phyloP scores from a whole-genome alignment of 2,113 vertebrate genomes.

The Nerophis lumbriciformis region DNA sequence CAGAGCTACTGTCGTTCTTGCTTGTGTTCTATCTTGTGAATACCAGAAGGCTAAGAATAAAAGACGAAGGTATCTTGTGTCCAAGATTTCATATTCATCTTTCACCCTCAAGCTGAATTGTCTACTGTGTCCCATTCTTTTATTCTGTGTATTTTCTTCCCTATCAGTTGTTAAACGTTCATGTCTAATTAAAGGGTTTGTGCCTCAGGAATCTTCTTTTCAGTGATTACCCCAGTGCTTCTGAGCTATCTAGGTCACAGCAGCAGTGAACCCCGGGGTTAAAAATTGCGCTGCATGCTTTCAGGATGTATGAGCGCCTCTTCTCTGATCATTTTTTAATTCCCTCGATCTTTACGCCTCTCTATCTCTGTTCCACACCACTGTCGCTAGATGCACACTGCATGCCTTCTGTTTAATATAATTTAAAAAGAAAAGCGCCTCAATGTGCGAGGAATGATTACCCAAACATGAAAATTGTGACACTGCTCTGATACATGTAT shows the following conservation, averaged over 20 bases:
- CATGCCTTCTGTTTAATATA: constrained; percentile 8
- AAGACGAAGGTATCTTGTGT: background rate
- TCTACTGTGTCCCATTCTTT: constrained; percentile 9
- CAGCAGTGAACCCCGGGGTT: constrained; percentile 31
- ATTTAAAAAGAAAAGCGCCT: constrained; percentile 8
- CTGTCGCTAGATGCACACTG: background rate
- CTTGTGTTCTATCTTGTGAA: constrained; percentile 7
- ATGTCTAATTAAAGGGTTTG: constrained; percentile 46
- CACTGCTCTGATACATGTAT: constrained; percentile 3
- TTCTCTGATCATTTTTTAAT: constrained; percentile 30
- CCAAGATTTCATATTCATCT: constrained; percentile 5
- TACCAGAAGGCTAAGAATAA: constrained; percentile 9
- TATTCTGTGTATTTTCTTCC: constrained; percentile 31
- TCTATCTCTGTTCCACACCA: background rate
- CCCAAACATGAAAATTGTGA: background rate
- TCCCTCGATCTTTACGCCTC: constrained; percentile 21
- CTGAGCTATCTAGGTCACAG: constrained; percentile 45
- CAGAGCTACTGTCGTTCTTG: constrained; percentile 13
- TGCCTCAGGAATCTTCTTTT: constrained; percentile 39
- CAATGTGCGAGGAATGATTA: constrained; percentile 1
- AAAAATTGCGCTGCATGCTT: background rate
- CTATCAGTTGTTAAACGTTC: constrained; percentile 28
- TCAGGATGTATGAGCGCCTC: constrained; percentile 3
- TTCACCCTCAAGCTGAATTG: background rate
- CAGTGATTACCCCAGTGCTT: constrained; percentile 34